Percentiles rank a stretch among this genome's conserved stretches.
These are phyloP conservation scores for Notodonta ziczac DNA, from an alignment of 2,888 invertebrate genomes.

Conservation along the genomic window DNA sequence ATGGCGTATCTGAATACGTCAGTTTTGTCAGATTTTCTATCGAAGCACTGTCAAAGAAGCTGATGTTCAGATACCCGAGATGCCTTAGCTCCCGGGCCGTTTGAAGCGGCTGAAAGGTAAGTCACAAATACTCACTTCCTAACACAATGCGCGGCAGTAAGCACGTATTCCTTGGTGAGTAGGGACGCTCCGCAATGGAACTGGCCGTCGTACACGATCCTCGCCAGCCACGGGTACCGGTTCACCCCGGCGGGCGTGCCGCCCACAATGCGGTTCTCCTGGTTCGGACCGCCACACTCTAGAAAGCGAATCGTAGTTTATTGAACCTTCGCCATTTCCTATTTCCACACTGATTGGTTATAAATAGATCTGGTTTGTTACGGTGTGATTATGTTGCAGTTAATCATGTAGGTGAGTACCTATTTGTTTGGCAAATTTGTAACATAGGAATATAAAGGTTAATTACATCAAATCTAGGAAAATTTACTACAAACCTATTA, in stretches of 20 bases:
- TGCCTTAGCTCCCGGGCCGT: too few relatives aligned
- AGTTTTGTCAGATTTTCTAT: too few relatives aligned
- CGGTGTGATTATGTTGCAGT: too few relatives aligned
- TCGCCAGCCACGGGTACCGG: slow-evolving; percentile 94
- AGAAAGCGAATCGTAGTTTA: slow-evolving; percentile 58
- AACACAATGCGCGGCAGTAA: slow-evolving; percentile 95
- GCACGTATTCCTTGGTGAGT: slow-evolving; percentile 92
- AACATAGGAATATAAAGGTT: too few relatives aligned
- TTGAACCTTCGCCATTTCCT: slow-evolving; percentile 52
- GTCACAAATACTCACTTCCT: slow-evolving; percentile 84
- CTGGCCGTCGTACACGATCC: slow-evolving; percentile 93
- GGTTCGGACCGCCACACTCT: slow-evolving; percentile 94
- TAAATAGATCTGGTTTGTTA: slow-evolving; percentile 6
- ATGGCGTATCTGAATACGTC: too few relatives aligned
- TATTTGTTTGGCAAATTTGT: too few relatives aligned
- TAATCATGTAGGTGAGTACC: too few relatives aligned
- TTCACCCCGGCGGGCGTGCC: slow-evolving; percentile 92
- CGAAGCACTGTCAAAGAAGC: too few relatives aligned
- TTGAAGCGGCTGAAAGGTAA: too few relatives aligned
- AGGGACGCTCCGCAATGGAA: slow-evolving; percentile 95
- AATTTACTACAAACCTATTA: too few relatives aligned
- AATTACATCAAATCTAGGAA: too few relatives aligned
- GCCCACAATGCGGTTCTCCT: slow-evolving; percentile 94
- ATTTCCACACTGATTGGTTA: slow-evolving; percentile 8
- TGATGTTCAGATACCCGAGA: too few relatives aligned